Base-by-base conservation (phyloP, 35 echinoderm and acorn worm genomes). In the Heliocidaris tuberculata region DNA sequence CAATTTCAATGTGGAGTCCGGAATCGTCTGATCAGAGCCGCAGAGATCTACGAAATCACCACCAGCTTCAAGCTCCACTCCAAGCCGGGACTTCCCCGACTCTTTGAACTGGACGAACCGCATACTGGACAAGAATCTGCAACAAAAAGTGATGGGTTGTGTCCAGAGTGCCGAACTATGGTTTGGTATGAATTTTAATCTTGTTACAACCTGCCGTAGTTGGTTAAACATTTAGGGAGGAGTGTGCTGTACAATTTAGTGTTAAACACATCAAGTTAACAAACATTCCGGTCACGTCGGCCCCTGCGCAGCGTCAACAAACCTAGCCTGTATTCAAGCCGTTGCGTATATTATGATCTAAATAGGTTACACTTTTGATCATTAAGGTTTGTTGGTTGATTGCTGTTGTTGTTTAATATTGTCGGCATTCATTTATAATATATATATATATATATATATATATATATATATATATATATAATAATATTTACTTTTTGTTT, bases 101-200 rank as follows among this genome's bases (percentile, higher is more conserved):
- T 92, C 85, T 24, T 95, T 59, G 60, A 99, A 99, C 93, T 99
- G 98, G 31, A 99, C 95, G 30, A 99, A 93, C 70, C 98, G 95
- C 98, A 99, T 99, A 32, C 93, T 96, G 50, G 31, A 31, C 10
- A 89, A 24, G 24, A 42, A 89, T 42, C 47, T 89, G 31, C 87
- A 30, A 48, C 87, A 89, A 48, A 89, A 47, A 42, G 31, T 32
- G 32, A 13, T 32, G 47, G 87, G 87, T 42, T 89, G 12, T n/a
- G 31, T 78, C 65, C 21, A 19, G 65, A 78, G 65, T n/a, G 4
- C 7, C 65, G 7, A 21, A 78, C 65, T 78, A 21, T 78, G 65
- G 27, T 27, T 78, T 78, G 65, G 65, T 27, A 78, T 78, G 65
- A 24, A 78, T 78, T 78, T 78, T 29, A 78, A 78, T n/a, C 4